Evolutionary conservation across 1,140 invertebrate genomes (phyloP).

Genomic region (Euura lappo): DNA sequence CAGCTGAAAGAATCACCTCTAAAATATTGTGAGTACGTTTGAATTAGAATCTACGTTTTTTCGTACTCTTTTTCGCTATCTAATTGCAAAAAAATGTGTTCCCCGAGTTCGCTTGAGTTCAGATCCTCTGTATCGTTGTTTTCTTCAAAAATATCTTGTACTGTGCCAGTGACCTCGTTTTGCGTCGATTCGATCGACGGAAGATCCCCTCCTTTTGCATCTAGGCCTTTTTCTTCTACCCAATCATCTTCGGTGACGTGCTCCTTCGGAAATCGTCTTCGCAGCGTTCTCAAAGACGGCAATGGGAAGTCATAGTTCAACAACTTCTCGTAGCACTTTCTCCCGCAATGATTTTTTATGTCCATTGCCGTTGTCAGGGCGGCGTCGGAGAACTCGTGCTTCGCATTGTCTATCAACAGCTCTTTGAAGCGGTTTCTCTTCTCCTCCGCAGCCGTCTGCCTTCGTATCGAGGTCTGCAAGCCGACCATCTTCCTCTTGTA

Average conservation of each 20-base stretch:
- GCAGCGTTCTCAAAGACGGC: conserved; percentile 31
- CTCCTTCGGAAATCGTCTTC: conserved; percentile 15
- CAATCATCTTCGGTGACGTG: not conserved
- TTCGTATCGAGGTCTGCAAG: conserved; percentile 46
- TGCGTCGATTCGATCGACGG: not conserved
- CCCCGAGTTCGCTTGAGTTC: conserved; percentile 40
- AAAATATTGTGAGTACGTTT: too few relatives aligned
- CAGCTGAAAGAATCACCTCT: too few relatives aligned
- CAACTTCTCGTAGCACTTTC: conserved; percentile 44
- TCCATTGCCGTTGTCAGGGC: conserved; percentile 36
- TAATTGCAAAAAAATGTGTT: conserved; percentile 39
- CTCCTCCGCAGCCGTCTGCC: conserved; percentile 43
- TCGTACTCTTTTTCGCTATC: conserved; percentile 14
- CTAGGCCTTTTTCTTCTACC: too few relatives aligned
- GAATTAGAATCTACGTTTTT: not conserved
- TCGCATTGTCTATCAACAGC: conserved; percentile 32
- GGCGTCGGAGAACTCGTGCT: conserved; percentile 38
- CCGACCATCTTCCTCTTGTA: conserved; percentile 48
- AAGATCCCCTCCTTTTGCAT: not conserved
- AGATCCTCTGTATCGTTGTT: conserved; percentile 47
- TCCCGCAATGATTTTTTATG: conserved; percentile 41
- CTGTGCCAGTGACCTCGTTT: conserved; percentile 43
- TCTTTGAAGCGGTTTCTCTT: conserved; percentile 39
- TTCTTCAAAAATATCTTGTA: conserved; percentile 56
- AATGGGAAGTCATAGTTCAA: conserved; percentile 46